Evolutionary conservation across 2,797 vertebrate genomes (phyloP).

Genomic region (Poeciliopsis infans): DNA sequence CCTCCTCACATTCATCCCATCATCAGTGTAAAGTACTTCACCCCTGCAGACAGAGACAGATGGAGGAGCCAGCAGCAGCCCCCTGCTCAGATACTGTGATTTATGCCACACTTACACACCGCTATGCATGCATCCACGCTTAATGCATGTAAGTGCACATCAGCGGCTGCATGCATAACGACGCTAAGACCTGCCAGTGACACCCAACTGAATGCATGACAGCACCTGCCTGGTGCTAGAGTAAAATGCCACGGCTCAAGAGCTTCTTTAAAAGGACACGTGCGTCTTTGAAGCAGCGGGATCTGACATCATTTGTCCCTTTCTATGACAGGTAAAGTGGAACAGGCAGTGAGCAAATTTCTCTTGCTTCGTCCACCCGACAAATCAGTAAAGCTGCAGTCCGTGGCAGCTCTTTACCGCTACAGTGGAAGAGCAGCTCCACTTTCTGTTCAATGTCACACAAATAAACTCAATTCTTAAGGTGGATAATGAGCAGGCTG

Average conservation of each 20-base stretch:
- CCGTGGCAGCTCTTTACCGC: conserved; percentile 15
- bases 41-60: conserved; percentile 78
- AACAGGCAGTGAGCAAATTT: conserved; percentile 50
- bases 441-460: conserved; percentile 31
- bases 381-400: conserved; percentile 42
- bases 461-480: conserved; percentile 33
- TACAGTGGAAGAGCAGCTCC: conserved; percentile 12
- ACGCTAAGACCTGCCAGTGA: conserved; percentile 53
- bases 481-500: conserved; percentile 40
- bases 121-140: conserved; percentile 32
- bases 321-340: conserved; percentile 73
- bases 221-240: conserved; percentile 67
- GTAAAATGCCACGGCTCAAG: conserved; percentile 66
- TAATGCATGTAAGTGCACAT: conserved; percentile 57
- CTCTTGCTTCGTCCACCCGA: conserved; percentile 55
- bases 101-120: conserved; percentile 58
- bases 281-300: conserved; percentile 68
- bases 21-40: conserved; percentile 76
- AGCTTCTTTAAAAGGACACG: conserved; percentile 67
- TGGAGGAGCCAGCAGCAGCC: conserved; percentile 70
- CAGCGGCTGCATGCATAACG: conserved; percentile 59
- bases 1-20: conserved; percentile 57
- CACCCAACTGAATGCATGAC: conserved; percentile 58
- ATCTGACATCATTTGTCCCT: conserved; percentile 74
- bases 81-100: conserved; percentile 71